Percentiles rank a stretch among this genome's conserved stretches.
Conservation (phyloP, 2,113 vertebrate genomes). For the Oenanthe oenanthe region DNA sequence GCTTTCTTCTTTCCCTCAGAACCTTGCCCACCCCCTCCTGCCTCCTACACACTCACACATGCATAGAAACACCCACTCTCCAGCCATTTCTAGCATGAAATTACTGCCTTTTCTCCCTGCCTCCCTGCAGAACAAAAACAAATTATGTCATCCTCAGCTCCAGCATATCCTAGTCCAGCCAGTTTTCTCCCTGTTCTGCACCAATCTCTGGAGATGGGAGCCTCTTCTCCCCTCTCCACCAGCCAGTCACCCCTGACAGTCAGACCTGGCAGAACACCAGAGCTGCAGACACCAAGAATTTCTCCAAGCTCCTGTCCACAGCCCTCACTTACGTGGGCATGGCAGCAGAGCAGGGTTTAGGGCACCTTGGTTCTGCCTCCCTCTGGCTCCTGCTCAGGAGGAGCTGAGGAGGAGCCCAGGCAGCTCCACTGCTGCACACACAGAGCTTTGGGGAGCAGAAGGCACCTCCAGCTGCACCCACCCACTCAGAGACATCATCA, state of each 20-base stretch:
- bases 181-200: neutral
- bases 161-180: neutral
- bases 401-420: neutral
- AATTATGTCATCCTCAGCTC: neutral
- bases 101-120: neutral
- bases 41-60: neutral
- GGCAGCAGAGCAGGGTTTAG: neutral
- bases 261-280: neutral
- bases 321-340: neutral
- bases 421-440: neutral
- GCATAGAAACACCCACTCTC: conserved; percentile 29
- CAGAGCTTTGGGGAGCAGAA: neutral
- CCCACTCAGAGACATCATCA: rapidly evolving
- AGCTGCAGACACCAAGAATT: neutral
- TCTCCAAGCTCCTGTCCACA: neutral
- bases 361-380: neutral
- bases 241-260: rapidly evolving
- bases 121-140: neutral
- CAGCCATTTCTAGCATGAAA: conserved; percentile 13
- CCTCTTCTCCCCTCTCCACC: neutral
- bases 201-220: neutral
- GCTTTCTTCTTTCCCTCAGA: conserved; percentile 6
- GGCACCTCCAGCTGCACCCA: neutral
- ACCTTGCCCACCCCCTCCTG: neutral
- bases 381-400: neutral